These are phyloP conservation scores for Acridotheres tristis DNA, from an alignment of 2,797 vertebrate genomes.

Conservation along the genomic window DNA sequence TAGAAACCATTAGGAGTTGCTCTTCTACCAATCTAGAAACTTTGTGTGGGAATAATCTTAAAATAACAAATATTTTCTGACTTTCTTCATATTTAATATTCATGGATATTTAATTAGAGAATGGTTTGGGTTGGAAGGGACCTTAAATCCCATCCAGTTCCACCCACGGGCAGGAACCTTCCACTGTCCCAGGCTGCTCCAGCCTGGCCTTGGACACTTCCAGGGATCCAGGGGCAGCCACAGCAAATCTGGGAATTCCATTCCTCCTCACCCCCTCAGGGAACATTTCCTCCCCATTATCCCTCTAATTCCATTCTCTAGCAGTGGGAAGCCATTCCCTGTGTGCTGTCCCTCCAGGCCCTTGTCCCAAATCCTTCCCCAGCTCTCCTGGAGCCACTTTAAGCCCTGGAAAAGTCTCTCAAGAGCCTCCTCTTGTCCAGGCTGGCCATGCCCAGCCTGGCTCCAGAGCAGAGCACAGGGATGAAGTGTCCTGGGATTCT, in stretches of 20 bases:
- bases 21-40: background rate
- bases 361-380: background rate
- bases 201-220: rapidly evolving
- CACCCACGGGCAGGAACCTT: background rate
- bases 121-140: background rate
- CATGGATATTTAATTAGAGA: background rate
- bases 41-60: background rate
- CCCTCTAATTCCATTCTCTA: background rate
- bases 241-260: background rate
- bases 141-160: background rate
- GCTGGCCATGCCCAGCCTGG: background rate
- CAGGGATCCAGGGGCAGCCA: background rate
- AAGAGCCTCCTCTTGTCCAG: background rate
- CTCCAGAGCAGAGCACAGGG: background rate
- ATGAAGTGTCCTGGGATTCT: background rate
- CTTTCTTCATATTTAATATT: background rate
- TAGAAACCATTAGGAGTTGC: background rate
- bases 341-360: background rate
- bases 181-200: background rate
- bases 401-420: background rate
- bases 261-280: rapidly evolving
- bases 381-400: background rate
- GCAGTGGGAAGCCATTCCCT: background rate
- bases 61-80: background rate
- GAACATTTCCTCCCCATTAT: background rate